Percentiles rank a stretch among this genome's conserved stretches.
Conservation (phyloP, 2,113 vertebrate species). For the Columba livia region DNA sequence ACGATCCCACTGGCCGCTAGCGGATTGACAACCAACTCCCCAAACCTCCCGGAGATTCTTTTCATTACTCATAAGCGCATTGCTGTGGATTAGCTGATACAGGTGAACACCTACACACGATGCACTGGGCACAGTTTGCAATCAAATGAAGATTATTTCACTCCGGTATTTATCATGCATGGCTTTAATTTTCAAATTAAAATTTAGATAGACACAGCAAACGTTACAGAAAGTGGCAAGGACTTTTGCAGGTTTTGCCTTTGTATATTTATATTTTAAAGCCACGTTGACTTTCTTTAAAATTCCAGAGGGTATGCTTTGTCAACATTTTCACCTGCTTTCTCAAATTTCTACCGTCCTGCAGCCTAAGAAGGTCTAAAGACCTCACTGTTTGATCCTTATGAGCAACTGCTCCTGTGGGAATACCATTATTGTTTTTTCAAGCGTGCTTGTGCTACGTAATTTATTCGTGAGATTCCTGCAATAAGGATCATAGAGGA, state of each 20-base stretch:
- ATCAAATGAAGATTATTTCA: conserved; percentile 52
- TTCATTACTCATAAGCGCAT: conserved; percentile 37
- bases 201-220: conserved; percentile 47
- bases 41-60: conserved; percentile 43
- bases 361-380: not conserved
- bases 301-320: not conserved
- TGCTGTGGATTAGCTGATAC: conserved; percentile 43
- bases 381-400: not conserved
- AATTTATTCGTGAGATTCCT: not conserved
- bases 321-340: conserved; percentile 22
- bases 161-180: conserved; percentile 33
- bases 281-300: not conserved
- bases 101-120: conserved; percentile 24
- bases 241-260: conserved; percentile 19
- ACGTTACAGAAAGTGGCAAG: not conserved
- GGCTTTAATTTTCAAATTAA: conserved; percentile 66
- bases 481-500: not conserved
- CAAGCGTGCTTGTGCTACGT: not conserved
- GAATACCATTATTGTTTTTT: not conserved
- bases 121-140: not conserved
- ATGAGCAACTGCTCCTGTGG: not conserved
- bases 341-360: conserved; percentile 4
- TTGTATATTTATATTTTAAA: conserved; percentile 42
- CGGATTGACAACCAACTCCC: conserved; percentile 35
- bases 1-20: not conserved